phyloP scores from a whole-genome alignment of 2,113 vertebrate genomes.

The Rafetus swinhoei region DNA sequence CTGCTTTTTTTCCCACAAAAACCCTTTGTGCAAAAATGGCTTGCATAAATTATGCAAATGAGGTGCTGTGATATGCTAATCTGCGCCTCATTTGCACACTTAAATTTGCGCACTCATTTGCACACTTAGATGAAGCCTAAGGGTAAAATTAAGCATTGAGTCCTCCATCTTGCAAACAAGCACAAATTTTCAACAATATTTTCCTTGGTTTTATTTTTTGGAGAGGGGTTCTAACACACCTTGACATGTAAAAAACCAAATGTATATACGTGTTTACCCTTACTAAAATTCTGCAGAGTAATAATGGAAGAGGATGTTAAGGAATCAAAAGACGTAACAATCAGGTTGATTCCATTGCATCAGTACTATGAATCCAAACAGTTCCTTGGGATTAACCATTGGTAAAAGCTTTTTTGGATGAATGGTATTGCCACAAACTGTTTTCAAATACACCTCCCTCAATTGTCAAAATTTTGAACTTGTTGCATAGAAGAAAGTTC shows the following conservation, averaged over 20 bases:
- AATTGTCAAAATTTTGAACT: neutral
- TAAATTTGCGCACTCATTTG: too few relatives aligned
- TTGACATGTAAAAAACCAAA: neutral
- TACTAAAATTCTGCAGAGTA: neutral
- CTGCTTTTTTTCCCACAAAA: too few relatives aligned
- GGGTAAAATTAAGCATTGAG: neutral
- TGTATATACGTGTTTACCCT: neutral
- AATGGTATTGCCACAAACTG: neutral
- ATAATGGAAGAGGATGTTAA: neutral
- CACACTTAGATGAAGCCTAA: too few relatives aligned
- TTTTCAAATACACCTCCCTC: neutral
- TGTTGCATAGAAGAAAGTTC: neutral
- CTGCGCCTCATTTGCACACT: too few relatives aligned
- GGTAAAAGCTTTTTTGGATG: neutral
- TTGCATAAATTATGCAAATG: too few relatives aligned
- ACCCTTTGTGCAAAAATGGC: too few relatives aligned
- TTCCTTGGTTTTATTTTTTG: neutral
- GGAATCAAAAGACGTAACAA: neutral
- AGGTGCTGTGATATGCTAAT: too few relatives aligned
- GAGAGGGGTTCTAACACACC: neutral
- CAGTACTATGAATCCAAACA: neutral
- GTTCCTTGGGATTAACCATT: neutral
- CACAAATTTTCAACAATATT: neutral
- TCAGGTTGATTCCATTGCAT: neutral
- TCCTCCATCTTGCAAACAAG: accelerated